Evolutionary conservation across 2,888 invertebrate genomes (phyloP).

Genomic region (Physocephala rufipes): DNA sequence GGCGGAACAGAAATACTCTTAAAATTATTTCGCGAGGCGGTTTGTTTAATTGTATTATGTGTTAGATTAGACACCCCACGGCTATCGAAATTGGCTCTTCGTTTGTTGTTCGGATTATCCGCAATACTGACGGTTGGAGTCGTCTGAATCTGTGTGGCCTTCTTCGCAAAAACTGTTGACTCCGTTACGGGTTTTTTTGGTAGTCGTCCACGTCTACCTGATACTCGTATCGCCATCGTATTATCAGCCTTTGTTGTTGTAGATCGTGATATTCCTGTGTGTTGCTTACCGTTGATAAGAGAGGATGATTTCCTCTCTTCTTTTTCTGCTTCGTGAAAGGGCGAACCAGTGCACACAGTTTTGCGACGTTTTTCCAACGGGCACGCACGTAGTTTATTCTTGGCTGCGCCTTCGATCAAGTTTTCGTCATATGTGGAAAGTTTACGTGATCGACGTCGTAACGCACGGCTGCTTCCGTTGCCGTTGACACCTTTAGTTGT

Average conservation of each 20-base stretch:
- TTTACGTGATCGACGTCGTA: slow-evolving; percentile 35
- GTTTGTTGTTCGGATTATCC: not conserved
- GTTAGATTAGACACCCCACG: slow-evolving; percentile 19
- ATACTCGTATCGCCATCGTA: not conserved
- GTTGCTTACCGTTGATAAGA: not conserved
- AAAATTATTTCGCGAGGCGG: slow-evolving; percentile 47
- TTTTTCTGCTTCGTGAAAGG: not conserved
- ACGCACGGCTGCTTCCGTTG: not conserved
- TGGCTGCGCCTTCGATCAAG: not conserved
- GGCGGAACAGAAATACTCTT: slow-evolving; percentile 52
- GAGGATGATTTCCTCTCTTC: slow-evolving; percentile 13
- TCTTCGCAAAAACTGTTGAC: not conserved
- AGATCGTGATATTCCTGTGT: slow-evolving; percentile 31
- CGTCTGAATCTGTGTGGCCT: not conserved
- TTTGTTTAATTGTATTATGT: slow-evolving; percentile 41
- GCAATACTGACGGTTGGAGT: not conserved
- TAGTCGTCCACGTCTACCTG: slow-evolving; percentile 23
- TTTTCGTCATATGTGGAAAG: slow-evolving; percentile 22
- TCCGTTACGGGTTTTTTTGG: not conserved
- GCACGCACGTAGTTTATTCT: not conserved
- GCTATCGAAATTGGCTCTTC: slow-evolving; percentile 36
- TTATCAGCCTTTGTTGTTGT: slow-evolving; percentile 33
- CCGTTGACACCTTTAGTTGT: not conserved
- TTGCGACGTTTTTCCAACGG: slow-evolving; percentile 34
- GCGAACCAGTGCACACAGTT: slow-evolving; percentile 31